Evolutionary conservation across 1,140 invertebrate genomes (phyloP), one percentile per base, ranked within the genome.

Genomic region (Solenopsis invicta): DNA sequence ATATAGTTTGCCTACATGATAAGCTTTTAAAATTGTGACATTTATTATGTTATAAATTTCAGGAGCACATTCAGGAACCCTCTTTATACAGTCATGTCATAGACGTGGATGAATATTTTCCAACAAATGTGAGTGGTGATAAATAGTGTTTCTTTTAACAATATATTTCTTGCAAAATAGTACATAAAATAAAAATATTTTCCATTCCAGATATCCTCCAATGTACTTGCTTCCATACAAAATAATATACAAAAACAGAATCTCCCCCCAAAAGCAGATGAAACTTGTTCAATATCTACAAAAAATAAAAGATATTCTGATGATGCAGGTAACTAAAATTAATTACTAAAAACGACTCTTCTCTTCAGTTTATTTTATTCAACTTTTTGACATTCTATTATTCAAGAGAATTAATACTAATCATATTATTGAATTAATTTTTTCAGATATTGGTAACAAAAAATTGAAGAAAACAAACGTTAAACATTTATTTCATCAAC

Each of bases 351-450:
- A 6, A 67, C 37, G 34, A 12, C 6, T 64, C 13, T 16, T 62
- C 18, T 67, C 64, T 21, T 67, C 18, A 48, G n/a, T 24, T 12
- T 24, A 62, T 59, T 59, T 59, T 24, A 24, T 59, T 21, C 10
- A 6, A 59, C 10, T 3, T 59, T 59, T 24, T 8, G 41, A 41
- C 41, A 41, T 41, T 41, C 9, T 59, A n/a, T 37, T 66, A 66
- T 66, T 66, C 41, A 41, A 41, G 41, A 8, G 8, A 18, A 37
- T 1, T 12, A 3, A 21, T 12, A 45, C 18, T 41, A 4, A 64
- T 37, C 50, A 52, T 52, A 52, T 52, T 52, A 52, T 52, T 52
- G 13, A 52, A 66, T n/a, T 66, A 66, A 69, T 72, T 72, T 72
- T 18, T 72, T 52, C 4, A 72, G 69, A 52, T 72, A 54, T 4